A percentile compares a stretch with the other conserved stretches of the same genome.
phyloP scores from a whole-genome alignment of 2,797 vertebrate genomes.

The Macropodus opercularis region DNA sequence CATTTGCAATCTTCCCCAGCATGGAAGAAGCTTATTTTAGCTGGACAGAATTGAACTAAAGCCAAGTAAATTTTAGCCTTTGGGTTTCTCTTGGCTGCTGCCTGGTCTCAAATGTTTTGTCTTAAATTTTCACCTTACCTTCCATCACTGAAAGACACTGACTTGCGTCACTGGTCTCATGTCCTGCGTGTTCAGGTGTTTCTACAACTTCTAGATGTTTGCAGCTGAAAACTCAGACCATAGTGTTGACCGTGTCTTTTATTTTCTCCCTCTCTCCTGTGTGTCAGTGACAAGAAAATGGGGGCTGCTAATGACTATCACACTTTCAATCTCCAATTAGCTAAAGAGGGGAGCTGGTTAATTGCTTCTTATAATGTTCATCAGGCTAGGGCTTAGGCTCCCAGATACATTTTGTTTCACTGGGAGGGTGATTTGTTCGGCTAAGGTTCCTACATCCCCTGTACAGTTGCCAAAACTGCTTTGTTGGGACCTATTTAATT shows the following conservation, averaged over 20 bases:
- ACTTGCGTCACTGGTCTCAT: constrained; percentile 30
- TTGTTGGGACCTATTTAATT: constrained; percentile 22
- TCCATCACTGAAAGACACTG: constrained; percentile 19
- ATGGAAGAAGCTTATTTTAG: constrained; percentile 41
- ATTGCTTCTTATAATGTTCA: constrained; percentile 70
- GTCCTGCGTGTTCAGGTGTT: constrained; percentile 22
- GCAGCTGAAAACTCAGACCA: constrained; percentile 10
- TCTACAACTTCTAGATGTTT: constrained; percentile 19
- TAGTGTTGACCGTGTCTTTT: constrained; percentile 29
- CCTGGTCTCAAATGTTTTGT: constrained; percentile 22
- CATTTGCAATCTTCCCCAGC: constrained; percentile 40
- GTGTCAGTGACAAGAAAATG: constrained; percentile 46
- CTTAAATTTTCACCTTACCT: constrained; percentile 7
- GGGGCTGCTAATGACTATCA: constrained; percentile 60
- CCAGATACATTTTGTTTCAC: constrained; percentile 42
- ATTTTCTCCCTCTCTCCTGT: constrained; percentile 20
- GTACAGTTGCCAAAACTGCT: constrained; percentile 20
- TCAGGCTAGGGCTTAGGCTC: constrained; percentile 46
- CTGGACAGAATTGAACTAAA: constrained; percentile 38
- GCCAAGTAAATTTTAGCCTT: constrained; percentile 45
- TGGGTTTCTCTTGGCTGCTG: constrained; percentile 1
- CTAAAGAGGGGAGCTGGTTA: constrained; percentile 66
- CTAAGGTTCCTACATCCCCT: constrained; percentile 34
- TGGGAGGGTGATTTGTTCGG: constrained; percentile 22
- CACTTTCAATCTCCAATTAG: constrained; percentile 68